Evolutionary conservation across 2,888 invertebrate genomes (phyloP), one percentile per base, ranked within the genome.

Genomic region (Petrolisthes cinctipes): DNA sequence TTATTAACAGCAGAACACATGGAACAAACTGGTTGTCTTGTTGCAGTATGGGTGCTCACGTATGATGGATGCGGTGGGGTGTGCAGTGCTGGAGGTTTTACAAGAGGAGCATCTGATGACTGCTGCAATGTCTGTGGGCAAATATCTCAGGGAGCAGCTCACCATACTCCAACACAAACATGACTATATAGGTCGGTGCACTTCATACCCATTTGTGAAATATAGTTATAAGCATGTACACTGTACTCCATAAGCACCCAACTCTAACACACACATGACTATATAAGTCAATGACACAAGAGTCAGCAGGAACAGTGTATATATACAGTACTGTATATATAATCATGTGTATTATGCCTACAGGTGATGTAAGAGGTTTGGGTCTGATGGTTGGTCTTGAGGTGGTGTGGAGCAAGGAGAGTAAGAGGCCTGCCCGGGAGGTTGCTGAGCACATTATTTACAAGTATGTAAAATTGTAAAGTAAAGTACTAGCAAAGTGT

Each of bases 331-430:
- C n/a, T n/a, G n/a, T 37, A 37, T 37, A 37, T 37, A 37, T 37
- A 37, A 37, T 37, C 37, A 37, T 37, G 37, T 37, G 37, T 37
- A 37, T 37, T 37, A 17, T 82, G n/a, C 11, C 79, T 82, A 6
- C 83, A 86, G 95, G 95, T 37, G 94, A 95, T 92, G 94, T 95
- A 4, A 92, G 95, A 82, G 95, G 95, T n/a, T 93, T 94, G 90
- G 95, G 95, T 2, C 92, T 95, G 6, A 94, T 95, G 93, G 93
- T 94, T 91, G 95, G 94, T 4, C 92, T 95, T 6, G 95, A 95
- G 92, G 92, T 95, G 91, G 94, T 95, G 17, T 92, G 92, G 83
- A 93, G 92, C 85, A 86, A 91, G 85, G 90, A 91, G 7, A 91
- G 90, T 66, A 91, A 91, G 81, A 92, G 91, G 85, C 92, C 92